These are phyloP conservation scores for Calephelis nemesis DNA, from an alignment of 1,140 invertebrate species.

Conservation along the genomic window DNA sequence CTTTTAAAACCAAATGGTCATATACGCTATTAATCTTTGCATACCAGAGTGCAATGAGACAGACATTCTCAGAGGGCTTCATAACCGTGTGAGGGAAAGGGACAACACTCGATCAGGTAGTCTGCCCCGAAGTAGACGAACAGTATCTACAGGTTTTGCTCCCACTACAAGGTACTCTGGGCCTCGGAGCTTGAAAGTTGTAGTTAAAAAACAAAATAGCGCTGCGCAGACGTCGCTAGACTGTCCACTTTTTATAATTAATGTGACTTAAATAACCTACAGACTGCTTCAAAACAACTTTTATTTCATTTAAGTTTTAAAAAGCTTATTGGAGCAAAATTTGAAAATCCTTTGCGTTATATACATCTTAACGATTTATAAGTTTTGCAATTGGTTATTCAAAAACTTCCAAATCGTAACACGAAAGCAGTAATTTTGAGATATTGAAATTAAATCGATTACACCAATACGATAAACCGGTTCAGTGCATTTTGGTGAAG, in stretches of 20 bases:
- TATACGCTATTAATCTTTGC: slow-evolving; percentile 79
- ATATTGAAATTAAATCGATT: slow-evolving; percentile 36
- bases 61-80: slow-evolving; percentile 42
- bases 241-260: slow-evolving; percentile 38
- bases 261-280: slow-evolving; percentile 22
- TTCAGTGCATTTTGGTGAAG: slow-evolving; percentile 75
- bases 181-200: slow-evolving; percentile 69
- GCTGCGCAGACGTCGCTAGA: slow-evolving; percentile 45
- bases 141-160: slow-evolving; percentile 78
- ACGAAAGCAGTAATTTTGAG: not conserved
- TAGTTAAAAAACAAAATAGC: slow-evolving; percentile 67
- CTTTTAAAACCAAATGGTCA: slow-evolving; percentile 77
- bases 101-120: slow-evolving; percentile 65
- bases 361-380: too few species aligned
- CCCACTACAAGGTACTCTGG: slow-evolving; percentile 71
- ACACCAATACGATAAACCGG: slow-evolving; percentile 60
- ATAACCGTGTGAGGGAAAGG: slow-evolving; percentile 54
- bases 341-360: too few species aligned
- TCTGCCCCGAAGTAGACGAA: slow-evolving; percentile 67
- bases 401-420: not conserved
- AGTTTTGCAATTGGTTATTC: too few species aligned
- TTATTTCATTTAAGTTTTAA: too few species aligned
- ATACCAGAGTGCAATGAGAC: slow-evolving; percentile 75
- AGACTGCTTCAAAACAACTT: slow-evolving; percentile 11
- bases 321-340: too few species aligned